Base-by-base conservation (phyloP, 2,888 invertebrate species). In the Argynnis bischoffii region DNA sequence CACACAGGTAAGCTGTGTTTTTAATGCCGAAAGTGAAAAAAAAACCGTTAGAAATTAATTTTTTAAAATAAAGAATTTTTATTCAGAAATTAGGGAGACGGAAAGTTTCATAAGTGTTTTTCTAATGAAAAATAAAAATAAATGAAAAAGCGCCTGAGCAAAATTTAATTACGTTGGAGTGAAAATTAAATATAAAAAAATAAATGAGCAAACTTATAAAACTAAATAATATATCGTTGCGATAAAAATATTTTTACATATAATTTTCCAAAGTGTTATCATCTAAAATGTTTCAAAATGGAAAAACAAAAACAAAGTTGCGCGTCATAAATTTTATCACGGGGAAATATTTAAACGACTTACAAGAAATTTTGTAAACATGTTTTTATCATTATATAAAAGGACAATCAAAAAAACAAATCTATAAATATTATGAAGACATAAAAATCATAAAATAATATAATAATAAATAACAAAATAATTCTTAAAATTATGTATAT, bases 1-100 rank as follows among this genome's bases (percentile, higher is more conserved):
- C 73, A 99, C 99, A 80, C 97, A 97, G 97, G 98, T 98, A 94
- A 95, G 95, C 35, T 41, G 35, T 11, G 35, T 41, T 41, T 41
- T 41, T 41, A 8, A 35, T 41, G 11, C 11, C 35, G 8, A 8
- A 41, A 41, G 35, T 41, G 35, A 41, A 41, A 41, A 41, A 18
- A 41, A 41, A 41, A 2, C 35, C 35, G 35, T 41, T 11, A 41
- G 35, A 41, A 41, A 41, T 41, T 11, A 11, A 41, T 11, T 1
- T 8, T 41, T 41, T 16, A 16, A 51, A 8, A 51, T 16, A 16
- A 51, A 50, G 1, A 50, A n/a, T n/a, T n/a, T 15, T n/a, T 50
- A 50, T 50, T 41, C 8, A 13, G 5, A 50, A 48, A 14, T 31
- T 21, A 48, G 31, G 13, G 21, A 41, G 35, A 8, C 11, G 11